Conservation (phyloP, 2,888 invertebrate genomes). For the Drosophila demipolita region DNA sequence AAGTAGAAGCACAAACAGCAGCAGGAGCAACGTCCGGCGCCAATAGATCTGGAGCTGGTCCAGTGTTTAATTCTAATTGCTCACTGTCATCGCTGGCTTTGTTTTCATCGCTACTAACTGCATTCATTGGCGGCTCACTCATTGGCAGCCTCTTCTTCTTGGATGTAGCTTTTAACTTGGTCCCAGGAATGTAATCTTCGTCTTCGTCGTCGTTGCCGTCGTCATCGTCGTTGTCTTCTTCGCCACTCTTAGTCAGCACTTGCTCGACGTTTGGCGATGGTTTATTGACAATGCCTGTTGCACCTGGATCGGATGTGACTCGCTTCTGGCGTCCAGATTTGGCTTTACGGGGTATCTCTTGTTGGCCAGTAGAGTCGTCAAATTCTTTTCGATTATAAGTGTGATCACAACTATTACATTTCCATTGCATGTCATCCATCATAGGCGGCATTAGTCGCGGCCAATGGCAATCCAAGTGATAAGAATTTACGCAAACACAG, state of each 20-base stretch:
- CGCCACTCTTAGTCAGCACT: slow-evolving; percentile 3
- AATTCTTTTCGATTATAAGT: slow-evolving; percentile 16
- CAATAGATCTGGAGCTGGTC: neutral
- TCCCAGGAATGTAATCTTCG: neutral
- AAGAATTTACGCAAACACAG: slow-evolving; percentile 93
- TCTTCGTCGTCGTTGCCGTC: neutral
- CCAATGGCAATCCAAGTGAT: slow-evolving; percentile 92
- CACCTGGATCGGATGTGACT: slow-evolving; percentile 35
- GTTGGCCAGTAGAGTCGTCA: slow-evolving; percentile 2
- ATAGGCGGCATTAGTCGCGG: slow-evolving; percentile 88
- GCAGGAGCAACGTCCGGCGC: neutral
- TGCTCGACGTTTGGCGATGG: neutral
- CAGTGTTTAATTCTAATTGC: too few relatives aligned
- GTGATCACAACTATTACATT: slow-evolving; percentile 88
- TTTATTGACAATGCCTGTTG: neutral
- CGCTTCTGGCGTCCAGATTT: slow-evolving; percentile 63
- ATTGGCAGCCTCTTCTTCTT: neutral
- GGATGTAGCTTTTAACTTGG: neutral
- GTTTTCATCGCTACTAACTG: too few relatives aligned
- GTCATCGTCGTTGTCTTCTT: neutral
- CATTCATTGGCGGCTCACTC: neutral
- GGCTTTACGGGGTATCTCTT: slow-evolving; percentile 34
- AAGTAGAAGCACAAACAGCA: too few relatives aligned
- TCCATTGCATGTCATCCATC: slow-evolving; percentile 88
- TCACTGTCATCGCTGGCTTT: too few relatives aligned